Conservation (phyloP, 2,888 invertebrate species). For the Ophion slaviceki region DNA sequence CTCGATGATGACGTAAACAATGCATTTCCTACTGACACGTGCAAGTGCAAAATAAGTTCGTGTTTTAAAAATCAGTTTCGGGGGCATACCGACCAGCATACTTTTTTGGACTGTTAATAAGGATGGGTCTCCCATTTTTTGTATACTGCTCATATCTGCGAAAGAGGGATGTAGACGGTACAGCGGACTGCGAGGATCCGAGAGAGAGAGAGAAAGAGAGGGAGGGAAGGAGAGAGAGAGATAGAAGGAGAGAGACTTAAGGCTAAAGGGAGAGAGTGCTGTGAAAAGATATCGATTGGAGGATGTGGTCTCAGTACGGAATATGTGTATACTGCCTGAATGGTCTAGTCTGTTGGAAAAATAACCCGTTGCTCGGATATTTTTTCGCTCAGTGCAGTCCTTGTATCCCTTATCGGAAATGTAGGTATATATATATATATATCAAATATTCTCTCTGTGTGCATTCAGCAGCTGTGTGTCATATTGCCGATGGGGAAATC, state of each 20-base stretch:
- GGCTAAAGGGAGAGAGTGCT: conserved; percentile 28
- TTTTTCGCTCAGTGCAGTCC: conserved; percentile 48
- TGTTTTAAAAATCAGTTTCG: too few species aligned
- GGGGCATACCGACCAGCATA: too few species aligned
- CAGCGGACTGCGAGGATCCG: background rate
- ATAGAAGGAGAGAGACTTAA: background rate
- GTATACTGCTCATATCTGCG: conserved; percentile 15
- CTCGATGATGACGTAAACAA: background rate
- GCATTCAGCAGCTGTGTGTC: conserved; percentile 45
- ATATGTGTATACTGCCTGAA: conserved; percentile 54
- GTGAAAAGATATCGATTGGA: conserved; percentile 61
- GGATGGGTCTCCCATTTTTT: conserved; percentile 7
- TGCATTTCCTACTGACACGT: background rate
- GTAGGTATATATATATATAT: conserved; percentile 2
- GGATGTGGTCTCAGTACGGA: conserved; percentile 45
- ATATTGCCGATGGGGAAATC: conserved; percentile 34
- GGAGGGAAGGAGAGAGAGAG: background rate
- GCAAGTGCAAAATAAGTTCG: background rate
- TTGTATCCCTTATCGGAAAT: conserved; percentile 52
- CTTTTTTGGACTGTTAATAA: background rate
- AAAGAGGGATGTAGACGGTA: background rate
- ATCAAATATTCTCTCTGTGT: background rate
- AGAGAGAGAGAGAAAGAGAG: background rate
- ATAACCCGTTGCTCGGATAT: conserved; percentile 58
- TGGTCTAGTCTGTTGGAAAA: conserved; percentile 65